Evolutionary conservation across 35 echinoderm and acorn worm species (phyloP), one percentile per base, ranked within the genome.

Genomic region (Heliocidaris erythrogramma): DNA sequence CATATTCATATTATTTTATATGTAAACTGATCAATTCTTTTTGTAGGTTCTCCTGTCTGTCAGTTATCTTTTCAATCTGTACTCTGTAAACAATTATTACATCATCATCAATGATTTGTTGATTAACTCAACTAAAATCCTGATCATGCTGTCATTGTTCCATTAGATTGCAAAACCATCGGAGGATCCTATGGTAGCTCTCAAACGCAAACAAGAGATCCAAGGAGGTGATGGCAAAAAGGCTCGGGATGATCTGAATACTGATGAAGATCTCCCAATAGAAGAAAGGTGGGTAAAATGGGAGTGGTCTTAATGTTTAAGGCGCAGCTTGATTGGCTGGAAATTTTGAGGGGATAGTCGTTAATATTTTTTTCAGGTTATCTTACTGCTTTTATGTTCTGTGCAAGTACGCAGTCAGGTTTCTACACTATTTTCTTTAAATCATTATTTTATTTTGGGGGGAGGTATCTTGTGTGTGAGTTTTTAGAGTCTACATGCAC

Each of bases 281-380:
- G 96, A 98, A 93, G 96, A 98, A 31, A 98, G 95, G 97, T 98
- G 14, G 18, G 32, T 13, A n/a, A 5, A 29, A 48, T 30, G 29
- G 35, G 16, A 16, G 31, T 14, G 52, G 30, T 29, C 0, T 86
- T 85, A 13, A 14, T 14, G 48, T 30, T 94, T 30, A n/a, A 49
- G 2, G 7, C 88, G 42, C 85, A 59, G 21, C 49, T 49, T 9
- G 30, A 18, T 69, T 69, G 60, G 21, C 5, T 69, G 5, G 60
- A 69, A 69, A 60, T 60, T 60, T 60, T 52, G 35, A 42, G 35
- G 35, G 35, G 3, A 42, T 42, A 3, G 35, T 42, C 3, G 35
- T 42, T 42, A 42, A 42, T 42, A 42, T 42, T 42, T 3, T 42
- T 42, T 42, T 3, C 3, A 42, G 35, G 35, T 42, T 42, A 42